These are phyloP conservation scores for Xenops minutus DNA, from an alignment of 2,797 vertebrate genomes.

Conservation along the genomic window DNA sequence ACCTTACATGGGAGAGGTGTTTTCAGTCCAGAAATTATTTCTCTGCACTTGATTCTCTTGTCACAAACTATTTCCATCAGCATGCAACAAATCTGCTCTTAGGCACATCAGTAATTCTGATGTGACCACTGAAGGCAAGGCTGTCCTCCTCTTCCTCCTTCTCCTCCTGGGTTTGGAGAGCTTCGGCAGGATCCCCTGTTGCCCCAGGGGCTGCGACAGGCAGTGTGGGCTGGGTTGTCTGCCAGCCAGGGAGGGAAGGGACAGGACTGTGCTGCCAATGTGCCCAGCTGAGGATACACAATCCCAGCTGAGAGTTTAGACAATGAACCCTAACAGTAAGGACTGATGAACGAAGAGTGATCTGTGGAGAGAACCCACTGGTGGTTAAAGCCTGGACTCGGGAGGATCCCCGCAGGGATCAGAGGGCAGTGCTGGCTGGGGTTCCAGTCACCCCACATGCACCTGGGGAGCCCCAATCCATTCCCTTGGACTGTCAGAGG, in stretches of 20 bases:
- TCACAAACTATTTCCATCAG: not conserved
- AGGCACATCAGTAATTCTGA: not conserved
- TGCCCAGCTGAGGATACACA: not conserved
- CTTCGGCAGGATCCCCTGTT: not conserved
- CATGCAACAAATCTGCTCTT: not conserved
- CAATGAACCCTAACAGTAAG: accelerated
- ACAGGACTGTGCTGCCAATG: not conserved
- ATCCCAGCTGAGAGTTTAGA: not conserved
- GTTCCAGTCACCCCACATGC: too few relatives aligned
- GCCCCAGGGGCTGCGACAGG: accelerated
- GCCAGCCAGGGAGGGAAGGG: not conserved
- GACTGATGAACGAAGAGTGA: not conserved
- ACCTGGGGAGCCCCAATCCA: not conserved
- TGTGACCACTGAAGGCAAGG: not conserved
- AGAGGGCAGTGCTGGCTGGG: not conserved
- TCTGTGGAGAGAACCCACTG: not conserved
- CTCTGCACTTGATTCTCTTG: not conserved
- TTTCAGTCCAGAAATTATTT: conserved; percentile 15
- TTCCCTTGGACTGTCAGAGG: not conserved
- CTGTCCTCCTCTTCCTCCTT: not conserved
- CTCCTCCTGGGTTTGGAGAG: not conserved
- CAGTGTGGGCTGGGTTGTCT: accelerated
- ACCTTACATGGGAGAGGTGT: not conserved
- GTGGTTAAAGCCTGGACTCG: not conserved
- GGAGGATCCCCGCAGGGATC: not conserved